Evolutionary conservation across 2,797 vertebrate genomes (phyloP).

Genomic region (Enteromius argenteus): DNA sequence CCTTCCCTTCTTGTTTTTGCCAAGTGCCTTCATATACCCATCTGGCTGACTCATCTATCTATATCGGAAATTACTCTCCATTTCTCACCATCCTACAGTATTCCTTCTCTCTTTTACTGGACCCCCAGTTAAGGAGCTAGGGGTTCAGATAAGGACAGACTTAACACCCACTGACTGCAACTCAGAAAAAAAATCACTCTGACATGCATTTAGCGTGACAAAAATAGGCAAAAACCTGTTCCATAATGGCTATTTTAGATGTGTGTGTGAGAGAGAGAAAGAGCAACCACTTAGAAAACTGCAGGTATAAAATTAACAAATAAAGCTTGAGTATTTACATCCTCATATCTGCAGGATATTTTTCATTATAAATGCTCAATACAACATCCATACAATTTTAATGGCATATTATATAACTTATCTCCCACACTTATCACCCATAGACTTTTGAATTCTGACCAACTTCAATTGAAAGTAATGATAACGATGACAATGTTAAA

Average conservation of each 20-base stretch:
- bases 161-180: constrained; percentile 10
- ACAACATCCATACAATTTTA: background rate
- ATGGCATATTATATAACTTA: background rate
- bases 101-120: background rate
- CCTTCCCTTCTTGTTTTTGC: constrained; percentile 2
- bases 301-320: background rate
- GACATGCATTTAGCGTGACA: background rate
- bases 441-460: background rate
- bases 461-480: background rate
- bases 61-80: background rate
- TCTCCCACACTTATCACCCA: background rate
- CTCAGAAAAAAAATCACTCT: background rate
- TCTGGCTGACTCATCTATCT: background rate
- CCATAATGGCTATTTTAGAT: background rate
- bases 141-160: constrained; percentile 5
- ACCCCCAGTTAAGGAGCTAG: background rate
- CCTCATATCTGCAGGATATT: background rate
- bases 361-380: background rate
- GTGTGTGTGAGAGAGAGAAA: too few relatives aligned
- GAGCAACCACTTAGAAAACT: background rate
- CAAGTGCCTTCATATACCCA: constrained; percentile 6
- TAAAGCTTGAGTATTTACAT: background rate
- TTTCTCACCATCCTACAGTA: background rate
- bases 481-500: background rate
- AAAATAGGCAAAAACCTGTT: background rate